These are phyloP conservation scores for Ligdia adustata DNA, from an alignment of 2,888 invertebrate genomes.

Conservation along the genomic window DNA sequence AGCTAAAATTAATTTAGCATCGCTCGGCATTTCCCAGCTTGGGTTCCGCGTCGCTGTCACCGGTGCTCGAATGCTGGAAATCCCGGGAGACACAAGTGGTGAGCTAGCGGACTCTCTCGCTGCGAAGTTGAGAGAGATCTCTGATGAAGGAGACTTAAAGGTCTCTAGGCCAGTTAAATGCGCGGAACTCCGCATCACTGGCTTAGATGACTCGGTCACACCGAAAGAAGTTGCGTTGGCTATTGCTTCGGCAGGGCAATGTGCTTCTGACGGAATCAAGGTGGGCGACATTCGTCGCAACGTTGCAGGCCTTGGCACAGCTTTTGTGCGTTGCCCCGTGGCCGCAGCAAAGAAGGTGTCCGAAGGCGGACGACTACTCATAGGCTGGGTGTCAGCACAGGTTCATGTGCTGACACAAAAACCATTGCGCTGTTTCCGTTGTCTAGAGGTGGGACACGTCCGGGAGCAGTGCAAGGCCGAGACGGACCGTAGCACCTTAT, in stretches of 20 bases:
- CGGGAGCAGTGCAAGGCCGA: slow-evolving; percentile 10
- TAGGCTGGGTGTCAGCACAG: slow-evolving; percentile 29
- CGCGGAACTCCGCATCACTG: slow-evolving; percentile 24
- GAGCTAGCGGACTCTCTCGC: slow-evolving; percentile 25
- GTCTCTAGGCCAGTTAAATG: slow-evolving; percentile 22
- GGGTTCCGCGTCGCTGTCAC: slow-evolving; percentile 6
- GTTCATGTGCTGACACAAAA: slow-evolving; percentile 17
- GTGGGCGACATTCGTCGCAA: slow-evolving; percentile 5
- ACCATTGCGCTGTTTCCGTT: slow-evolving; percentile 26
- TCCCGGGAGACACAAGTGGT: slow-evolving; percentile 10
- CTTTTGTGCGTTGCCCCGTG: slow-evolving; percentile 8
- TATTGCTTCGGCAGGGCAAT: slow-evolving; percentile 12
- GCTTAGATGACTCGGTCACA: slow-evolving; percentile 29
- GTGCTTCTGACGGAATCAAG: slow-evolving; percentile 2
- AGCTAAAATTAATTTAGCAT: slow-evolving; percentile 11
- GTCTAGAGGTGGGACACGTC: slow-evolving; percentile 28
- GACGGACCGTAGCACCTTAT: slow-evolving; percentile 11
- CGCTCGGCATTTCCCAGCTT: slow-evolving; percentile 5
- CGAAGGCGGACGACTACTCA: slow-evolving; percentile 8
- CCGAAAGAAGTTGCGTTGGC: slow-evolving; percentile 16
- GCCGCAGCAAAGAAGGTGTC: slow-evolving; percentile 2
- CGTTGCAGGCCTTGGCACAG: background rate
- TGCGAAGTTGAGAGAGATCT: slow-evolving; percentile 9
- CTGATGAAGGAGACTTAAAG: background rate
- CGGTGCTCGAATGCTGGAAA: slow-evolving; percentile 22